A percentile compares a stretch with the other conserved stretches of the same genome.
Conservation (phyloP, 2,113 vertebrate genomes). For the Bubalus kerabau region DNA sequence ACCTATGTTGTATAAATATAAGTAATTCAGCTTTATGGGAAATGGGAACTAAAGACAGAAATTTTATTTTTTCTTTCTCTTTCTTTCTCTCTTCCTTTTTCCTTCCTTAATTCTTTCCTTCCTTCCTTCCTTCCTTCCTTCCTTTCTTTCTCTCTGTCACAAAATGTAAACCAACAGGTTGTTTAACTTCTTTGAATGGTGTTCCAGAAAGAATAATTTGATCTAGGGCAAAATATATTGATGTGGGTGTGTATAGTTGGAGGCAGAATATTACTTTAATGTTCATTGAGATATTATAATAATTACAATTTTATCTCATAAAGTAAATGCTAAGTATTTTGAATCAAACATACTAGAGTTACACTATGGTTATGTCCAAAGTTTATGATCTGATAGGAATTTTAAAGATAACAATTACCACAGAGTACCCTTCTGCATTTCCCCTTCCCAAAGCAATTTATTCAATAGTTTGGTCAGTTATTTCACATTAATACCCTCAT, state of each 20-base stretch:
- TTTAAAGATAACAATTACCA: not conserved
- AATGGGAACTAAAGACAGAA: not conserved
- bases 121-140: not conserved
- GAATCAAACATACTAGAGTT: not conserved
- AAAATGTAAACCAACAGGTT: not conserved
- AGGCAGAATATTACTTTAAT: not conserved
- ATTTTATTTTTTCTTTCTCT: not conserved
- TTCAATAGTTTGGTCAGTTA: not conserved
- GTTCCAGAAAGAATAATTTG: not conserved
- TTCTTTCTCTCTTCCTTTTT: not conserved
- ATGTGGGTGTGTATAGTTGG: too few relatives aligned
- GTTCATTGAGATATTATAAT: not conserved
- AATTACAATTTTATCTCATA: not conserved
- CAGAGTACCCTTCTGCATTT: not conserved
- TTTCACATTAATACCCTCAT: not conserved
- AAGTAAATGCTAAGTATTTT: not conserved
- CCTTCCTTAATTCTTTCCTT: not conserved
- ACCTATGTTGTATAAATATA: not conserved
- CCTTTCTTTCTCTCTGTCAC: not conserved
- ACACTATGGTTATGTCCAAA: not conserved
- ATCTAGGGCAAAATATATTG: not conserved
- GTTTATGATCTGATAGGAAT: not conserved
- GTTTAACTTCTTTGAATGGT: not conserved
- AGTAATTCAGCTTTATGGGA: not conserved
- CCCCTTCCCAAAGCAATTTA: not conserved